Evolutionary conservation across 2,888 invertebrate species (phyloP).

Genomic region (Catocala nupta): DNA sequence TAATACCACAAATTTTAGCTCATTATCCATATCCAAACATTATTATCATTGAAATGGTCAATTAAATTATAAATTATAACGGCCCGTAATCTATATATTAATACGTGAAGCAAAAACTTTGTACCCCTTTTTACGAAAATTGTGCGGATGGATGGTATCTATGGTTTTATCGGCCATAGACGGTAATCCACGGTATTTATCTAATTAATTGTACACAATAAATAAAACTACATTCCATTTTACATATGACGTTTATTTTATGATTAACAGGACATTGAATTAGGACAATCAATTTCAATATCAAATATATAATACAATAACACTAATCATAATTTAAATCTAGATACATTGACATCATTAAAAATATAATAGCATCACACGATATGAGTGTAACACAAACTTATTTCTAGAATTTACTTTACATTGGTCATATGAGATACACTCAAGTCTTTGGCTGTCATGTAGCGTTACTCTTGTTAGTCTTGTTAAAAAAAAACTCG

Average conservation of each 20-base stretch:
- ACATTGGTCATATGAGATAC: conserved; percentile 18
- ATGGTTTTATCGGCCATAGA: too few relatives aligned
- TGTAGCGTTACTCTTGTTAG: conserved; percentile 33
- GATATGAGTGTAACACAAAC: conserved; percentile 18
- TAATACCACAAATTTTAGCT: too few relatives aligned
- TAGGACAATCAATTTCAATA: conserved; percentile 25
- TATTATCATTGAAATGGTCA: too few relatives aligned
- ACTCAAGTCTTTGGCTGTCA: conserved; percentile 25
- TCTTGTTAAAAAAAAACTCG: conserved; percentile 9
- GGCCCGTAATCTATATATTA: too few relatives aligned
- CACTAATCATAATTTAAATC: conserved; percentile 21
- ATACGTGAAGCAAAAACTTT: too few relatives aligned
- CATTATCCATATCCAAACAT: too few relatives aligned
- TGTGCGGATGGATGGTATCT: too few relatives aligned
- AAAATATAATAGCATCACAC: conserved; percentile 25
- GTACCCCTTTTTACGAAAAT: too few relatives aligned
- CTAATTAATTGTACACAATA: neutral
- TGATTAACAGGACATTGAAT: conserved; percentile 33
- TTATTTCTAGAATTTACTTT: conserved; percentile 16
- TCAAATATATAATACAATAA: conserved; percentile 27
- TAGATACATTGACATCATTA: conserved; percentile 23
- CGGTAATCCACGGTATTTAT: too few relatives aligned
- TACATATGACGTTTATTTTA: conserved; percentile 45
- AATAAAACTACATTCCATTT: conserved; percentile 11
- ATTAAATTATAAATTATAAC: too few relatives aligned